Conservation (phyloP, 2,888 invertebrate species). For the Athalia rosae region DNA sequence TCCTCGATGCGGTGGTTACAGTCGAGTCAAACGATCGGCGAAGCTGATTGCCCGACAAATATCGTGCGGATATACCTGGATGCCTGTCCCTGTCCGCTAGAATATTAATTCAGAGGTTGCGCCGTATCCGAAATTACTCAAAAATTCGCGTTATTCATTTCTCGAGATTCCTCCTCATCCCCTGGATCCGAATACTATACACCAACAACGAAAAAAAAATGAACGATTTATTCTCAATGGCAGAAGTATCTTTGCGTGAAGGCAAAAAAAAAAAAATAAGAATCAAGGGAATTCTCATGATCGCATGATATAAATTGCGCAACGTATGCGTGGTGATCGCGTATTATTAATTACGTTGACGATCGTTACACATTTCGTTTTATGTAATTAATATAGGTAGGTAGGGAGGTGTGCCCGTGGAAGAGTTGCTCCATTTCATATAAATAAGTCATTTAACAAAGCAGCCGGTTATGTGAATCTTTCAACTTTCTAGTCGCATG, state of each 20-base stretch:
- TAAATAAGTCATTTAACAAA: constrained; percentile 53
- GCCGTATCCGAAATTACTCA: constrained; percentile 7
- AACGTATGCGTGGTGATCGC: not conserved
- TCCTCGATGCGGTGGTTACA: constrained; percentile 25
- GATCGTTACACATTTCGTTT: constrained; percentile 47
- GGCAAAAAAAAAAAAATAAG: not conserved
- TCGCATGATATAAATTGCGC: not conserved
- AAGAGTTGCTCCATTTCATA: constrained; percentile 37
- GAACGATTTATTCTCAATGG: no score
- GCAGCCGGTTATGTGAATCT: constrained; percentile 49
- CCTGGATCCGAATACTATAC: no score
- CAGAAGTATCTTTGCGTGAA: no score
- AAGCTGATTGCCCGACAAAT: constrained; percentile 50
- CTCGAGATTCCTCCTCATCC: no score
- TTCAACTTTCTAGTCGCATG: constrained; percentile 43
- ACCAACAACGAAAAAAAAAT: no score
- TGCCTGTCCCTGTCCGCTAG: constrained; percentile 12
- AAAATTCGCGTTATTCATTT: no score
- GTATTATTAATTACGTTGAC: not conserved
- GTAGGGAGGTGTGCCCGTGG: constrained; percentile 47
- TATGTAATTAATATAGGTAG: constrained; percentile 51
- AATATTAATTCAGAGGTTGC: not conserved
- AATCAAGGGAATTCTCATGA: not conserved
- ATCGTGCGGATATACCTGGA: constrained; percentile 4
- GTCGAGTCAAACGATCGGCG: constrained; percentile 50